phyloP scores from a whole-genome alignment of 1,140 invertebrate species.

The Augochlora pura region DNA sequence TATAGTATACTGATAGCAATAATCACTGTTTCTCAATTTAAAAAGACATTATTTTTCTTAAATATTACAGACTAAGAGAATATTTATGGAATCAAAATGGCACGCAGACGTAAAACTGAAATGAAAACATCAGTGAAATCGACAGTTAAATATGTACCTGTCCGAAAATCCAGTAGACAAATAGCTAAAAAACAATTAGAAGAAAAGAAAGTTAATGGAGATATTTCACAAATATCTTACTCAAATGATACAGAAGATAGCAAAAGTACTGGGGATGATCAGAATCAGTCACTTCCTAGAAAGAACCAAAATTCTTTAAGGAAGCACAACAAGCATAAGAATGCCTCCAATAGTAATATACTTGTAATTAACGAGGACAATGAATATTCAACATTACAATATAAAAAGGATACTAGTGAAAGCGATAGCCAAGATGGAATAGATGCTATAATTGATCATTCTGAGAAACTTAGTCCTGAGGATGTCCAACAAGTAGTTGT shows the following conservation, averaged over 20 bases:
- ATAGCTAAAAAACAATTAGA: constrained; percentile 74
- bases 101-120: constrained; percentile 70
- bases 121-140: constrained; percentile 67
- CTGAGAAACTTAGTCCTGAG: constrained; percentile 58
- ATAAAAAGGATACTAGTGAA: constrained; percentile 55
- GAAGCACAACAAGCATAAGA: constrained; percentile 59
- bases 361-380: constrained; percentile 41
- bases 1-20: too few relatives aligned
- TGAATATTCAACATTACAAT: constrained; percentile 43
- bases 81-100: constrained; percentile 66
- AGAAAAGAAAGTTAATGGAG: constrained; percentile 68
- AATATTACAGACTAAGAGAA: constrained; percentile 57
- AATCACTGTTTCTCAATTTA: background rate
- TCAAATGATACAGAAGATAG: constrained; percentile 57
- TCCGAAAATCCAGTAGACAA: constrained; percentile 74
- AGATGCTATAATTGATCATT: constrained; percentile 44
- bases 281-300: constrained; percentile 48
- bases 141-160: constrained; percentile 63
- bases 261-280: constrained; percentile 48
- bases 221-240: constrained; percentile 48
- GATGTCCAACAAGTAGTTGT: constrained; percentile 63
- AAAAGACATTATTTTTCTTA: constrained; percentile 12
- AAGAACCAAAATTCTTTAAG: constrained; percentile 61
- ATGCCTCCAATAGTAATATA: constrained; percentile 48
- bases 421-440: constrained; percentile 64